Conservation (phyloP, 30 jellyfish, hydroid and myxozoan genomes). For the Pseudorhiza aurosa region DNA sequence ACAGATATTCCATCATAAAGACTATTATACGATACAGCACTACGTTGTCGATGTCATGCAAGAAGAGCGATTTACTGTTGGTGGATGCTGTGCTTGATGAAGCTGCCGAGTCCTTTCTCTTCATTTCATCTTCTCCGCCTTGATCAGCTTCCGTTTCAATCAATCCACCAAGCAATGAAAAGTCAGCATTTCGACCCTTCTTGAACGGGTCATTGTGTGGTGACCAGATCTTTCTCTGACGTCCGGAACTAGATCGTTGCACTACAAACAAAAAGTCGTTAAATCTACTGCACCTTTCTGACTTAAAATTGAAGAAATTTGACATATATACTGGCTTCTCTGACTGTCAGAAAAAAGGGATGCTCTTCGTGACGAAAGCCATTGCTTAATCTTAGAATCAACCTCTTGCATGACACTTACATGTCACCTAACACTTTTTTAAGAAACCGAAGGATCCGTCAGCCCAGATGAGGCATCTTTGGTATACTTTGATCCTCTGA, state of each 20-base stretch:
- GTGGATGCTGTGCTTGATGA: constrained; percentile 14
- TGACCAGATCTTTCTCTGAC: constrained; percentile 50
- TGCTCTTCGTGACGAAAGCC: too few species aligned
- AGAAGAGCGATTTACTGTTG: constrained; percentile 22
- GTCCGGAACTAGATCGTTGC: constrained; percentile 13
- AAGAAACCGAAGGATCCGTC: too few species aligned
- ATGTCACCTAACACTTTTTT: too few species aligned
- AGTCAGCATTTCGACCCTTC: constrained; percentile 15
- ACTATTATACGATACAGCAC: constrained; percentile 29
- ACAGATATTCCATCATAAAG: constrained; percentile 39
- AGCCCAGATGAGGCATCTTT: too few species aligned
- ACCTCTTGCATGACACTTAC: too few species aligned
- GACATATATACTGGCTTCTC: too few species aligned
- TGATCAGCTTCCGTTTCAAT: constrained; percentile 18
- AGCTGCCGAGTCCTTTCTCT: constrained; percentile 15
- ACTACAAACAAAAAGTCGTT: neutral
- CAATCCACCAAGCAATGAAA: constrained; percentile 26
- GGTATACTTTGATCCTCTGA: too few species aligned
- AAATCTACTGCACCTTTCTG: too few species aligned
- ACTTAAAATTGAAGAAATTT: too few species aligned
- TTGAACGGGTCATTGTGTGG: constrained; percentile 50
- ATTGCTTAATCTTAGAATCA: too few species aligned
- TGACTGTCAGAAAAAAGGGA: too few species aligned
- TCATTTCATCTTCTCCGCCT: constrained; percentile 4
- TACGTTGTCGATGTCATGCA: constrained; percentile 26